A percentile compares a stretch with the other conserved stretches of the same genome.
Evolutionary conservation across 2,113 vertebrate genomes (phyloP).

Genomic region (Austrofundulus limnaeus): DNA sequence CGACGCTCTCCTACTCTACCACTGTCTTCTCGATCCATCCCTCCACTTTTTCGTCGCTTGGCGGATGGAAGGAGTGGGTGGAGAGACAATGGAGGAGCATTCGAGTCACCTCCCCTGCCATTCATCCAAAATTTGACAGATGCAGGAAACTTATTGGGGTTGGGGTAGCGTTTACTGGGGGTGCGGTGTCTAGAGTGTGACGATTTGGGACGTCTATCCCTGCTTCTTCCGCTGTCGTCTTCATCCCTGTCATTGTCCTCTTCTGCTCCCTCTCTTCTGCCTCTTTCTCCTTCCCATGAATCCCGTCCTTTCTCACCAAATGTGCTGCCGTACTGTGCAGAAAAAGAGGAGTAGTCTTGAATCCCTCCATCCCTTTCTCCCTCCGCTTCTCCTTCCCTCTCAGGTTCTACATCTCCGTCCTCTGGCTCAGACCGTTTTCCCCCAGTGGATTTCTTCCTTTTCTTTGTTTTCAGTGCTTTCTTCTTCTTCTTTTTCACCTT

Average conservation of each 20-base stretch:
- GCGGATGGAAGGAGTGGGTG: constrained; percentile 75
- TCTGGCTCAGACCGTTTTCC: constrained; percentile 78
- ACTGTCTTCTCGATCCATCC: constrained; percentile 67
- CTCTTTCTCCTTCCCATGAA: constrained; percentile 77
- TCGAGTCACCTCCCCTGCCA: constrained; percentile 67
- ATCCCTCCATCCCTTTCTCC: constrained; percentile 73
- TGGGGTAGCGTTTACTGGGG: constrained; percentile 76
- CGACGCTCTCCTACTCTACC: constrained; percentile 74
- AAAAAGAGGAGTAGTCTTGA: constrained; percentile 79
- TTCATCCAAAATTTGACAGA: constrained; percentile 83
- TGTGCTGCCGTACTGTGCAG: constrained; percentile 72
- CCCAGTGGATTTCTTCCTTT: constrained; percentile 73
- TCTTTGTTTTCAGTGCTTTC: constrained; percentile 79
- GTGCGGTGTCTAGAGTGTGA: constrained; percentile 65
- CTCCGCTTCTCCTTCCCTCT: constrained; percentile 77
- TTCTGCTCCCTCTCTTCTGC: constrained; percentile 71
- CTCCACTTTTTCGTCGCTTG: constrained; percentile 76
- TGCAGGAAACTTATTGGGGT: constrained; percentile 81
- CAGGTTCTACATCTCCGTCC: constrained; percentile 77
- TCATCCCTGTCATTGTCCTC: constrained; percentile 75
- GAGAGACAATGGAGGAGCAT: constrained; percentile 72
- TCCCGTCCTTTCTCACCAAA: constrained; percentile 77
- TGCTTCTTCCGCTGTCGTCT: constrained; percentile 69
- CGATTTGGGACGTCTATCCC: constrained; percentile 72
- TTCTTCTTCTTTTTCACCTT: constrained; percentile 83